Base-by-base conservation (phyloP, 2,888 invertebrate species). In the Eudemis profundana region DNA sequence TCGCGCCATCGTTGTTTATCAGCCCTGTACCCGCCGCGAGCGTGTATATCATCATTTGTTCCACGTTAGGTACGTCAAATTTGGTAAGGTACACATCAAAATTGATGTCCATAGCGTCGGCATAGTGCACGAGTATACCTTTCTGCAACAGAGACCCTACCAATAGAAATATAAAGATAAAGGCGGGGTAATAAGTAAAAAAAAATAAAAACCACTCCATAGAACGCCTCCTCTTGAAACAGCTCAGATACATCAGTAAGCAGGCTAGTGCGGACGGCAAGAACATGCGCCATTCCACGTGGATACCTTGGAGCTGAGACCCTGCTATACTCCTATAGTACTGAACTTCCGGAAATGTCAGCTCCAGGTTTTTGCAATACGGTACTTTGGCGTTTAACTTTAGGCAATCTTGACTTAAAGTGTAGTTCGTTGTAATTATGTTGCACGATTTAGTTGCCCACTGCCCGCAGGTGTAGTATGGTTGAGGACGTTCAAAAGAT, bases 121-220 rank as follows among this genome's bases (percentile, higher is more conserved):
- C 75, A 60, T 78, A 89, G 53, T 81, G 80, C 0, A 72, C 67
- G 0, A 89, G 80, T 4, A 91, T 50, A 1, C 91, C 90, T 70
- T 85, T 89, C 69, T 91, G 91, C 33, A 84, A 63, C 87, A 90
- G 82, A 0, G 90, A 86, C 14, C 87, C 88, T 46, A 85, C 72
- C 65, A 89, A 63, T 1, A 90, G 49, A 8, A 84, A 0, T 1
- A 78, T 10, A 36, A 85, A 84, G 3, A 77, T 77, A 0, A 74
- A 0, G 1, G 80, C 68, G 0, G 90, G 87, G 71, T 77, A 84
- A 17, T 78, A 3, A 0, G 75, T 72, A 7, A 83, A 73, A 3
- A 78, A 61, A 21, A 68, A 29, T 12, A 85, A 65, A 21, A 82
- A 72, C 74, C 75, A 83, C 57, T 76, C 75, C 3, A 87, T 47